Evolutionary conservation across 2,113 vertebrate genomes (phyloP).

Genomic region (Cygnus buccinator): DNA sequence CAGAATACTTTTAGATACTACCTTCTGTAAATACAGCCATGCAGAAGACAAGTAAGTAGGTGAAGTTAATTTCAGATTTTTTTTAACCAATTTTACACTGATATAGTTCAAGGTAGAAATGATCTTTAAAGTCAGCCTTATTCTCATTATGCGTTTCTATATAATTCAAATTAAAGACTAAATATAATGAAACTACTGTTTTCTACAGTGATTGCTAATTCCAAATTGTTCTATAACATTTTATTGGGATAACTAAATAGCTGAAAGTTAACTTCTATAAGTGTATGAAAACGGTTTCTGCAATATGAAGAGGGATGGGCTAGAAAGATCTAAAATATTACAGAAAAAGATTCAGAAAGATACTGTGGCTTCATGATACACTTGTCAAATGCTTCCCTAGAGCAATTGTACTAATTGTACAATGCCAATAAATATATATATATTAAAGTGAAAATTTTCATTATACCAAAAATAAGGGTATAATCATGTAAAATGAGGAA

Average conservation of each 20-base stretch:
- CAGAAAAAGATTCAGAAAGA: neutral
- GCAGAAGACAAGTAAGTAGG: neutral
- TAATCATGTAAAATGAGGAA: neutral
- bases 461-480: neutral
- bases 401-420: neutral
- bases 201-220: neutral
- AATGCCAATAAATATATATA: neutral
- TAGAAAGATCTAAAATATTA: neutral
- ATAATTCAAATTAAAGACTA: neutral
- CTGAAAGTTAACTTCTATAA: neutral
- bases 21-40: neutral
- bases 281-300: neutral
- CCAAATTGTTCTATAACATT: neutral
- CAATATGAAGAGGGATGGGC: neutral
- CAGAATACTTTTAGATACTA: neutral
- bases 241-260: neutral
- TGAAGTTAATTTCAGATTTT: neutral
- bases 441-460: neutral
- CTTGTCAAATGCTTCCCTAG: neutral
- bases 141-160: neutral
- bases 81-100: neutral
- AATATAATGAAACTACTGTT: neutral
- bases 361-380: neutral
- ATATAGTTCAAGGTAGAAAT: neutral
- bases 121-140: neutral